Percentiles rank a stretch among this genome's conserved stretches.
Evolutionary conservation across 2,113 vertebrate species (phyloP).

Genomic region (Calyptommatus sinebrachiatus): DNA sequence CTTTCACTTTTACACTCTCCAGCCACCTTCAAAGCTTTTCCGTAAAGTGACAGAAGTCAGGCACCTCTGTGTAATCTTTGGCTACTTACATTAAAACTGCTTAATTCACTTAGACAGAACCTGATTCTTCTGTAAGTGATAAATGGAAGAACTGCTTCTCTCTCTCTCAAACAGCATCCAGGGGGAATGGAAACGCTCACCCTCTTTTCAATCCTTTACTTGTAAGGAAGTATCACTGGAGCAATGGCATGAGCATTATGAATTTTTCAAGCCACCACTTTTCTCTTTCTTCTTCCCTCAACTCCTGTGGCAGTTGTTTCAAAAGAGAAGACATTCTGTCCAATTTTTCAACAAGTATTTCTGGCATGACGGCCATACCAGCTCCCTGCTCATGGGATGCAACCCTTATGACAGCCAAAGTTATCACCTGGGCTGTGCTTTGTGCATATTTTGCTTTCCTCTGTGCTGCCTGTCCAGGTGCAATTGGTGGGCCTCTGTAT

Average conservation of each 20-base stretch:
- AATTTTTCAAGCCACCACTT: constrained; percentile 9
- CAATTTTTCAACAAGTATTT: background rate
- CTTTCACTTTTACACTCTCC: background rate
- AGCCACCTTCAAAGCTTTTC: background rate
- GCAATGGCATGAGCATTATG: background rate
- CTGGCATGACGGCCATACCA: background rate
- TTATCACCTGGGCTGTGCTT: background rate
- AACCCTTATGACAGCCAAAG: background rate
- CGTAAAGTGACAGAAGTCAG: background rate
- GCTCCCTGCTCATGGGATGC: background rate
- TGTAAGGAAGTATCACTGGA: background rate
- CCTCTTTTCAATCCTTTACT: background rate
- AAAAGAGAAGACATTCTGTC: background rate
- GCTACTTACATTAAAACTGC: background rate
- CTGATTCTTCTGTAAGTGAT: background rate
- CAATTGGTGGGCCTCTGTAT: too few relatives aligned
- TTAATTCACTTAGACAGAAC: constrained; percentile 10
- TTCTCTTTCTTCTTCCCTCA: background rate
- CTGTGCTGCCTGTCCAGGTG: too few relatives aligned
- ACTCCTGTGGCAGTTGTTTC: background rate
- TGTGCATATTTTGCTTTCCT: too few relatives aligned
- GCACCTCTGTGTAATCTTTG: background rate
- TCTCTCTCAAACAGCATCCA: background rate
- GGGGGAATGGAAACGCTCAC: background rate
- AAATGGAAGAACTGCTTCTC: background rate